Evolutionary conservation across 2,113 vertebrate genomes (phyloP).

Genomic region (Pseudorasbora parva): DNA sequence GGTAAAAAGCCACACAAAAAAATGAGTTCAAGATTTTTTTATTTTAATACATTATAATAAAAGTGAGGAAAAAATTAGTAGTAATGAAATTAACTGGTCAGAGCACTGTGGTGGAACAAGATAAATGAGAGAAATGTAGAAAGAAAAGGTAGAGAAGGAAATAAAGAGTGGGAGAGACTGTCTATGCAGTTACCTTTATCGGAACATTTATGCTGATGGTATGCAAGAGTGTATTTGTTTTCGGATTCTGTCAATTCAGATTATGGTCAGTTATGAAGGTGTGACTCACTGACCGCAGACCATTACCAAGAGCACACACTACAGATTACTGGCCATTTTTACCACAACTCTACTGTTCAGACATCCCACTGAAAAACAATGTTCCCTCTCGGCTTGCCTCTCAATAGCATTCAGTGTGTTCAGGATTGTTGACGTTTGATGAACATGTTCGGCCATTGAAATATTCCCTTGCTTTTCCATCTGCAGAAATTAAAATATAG

Average conservation of each 20-base stretch:
- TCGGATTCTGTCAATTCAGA: conserved; percentile 28
- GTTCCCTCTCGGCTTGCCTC: background rate
- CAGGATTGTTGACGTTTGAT: background rate
- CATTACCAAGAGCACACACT: background rate
- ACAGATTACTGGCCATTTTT: conserved; percentile 30
- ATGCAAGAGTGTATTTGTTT: conserved; percentile 30
- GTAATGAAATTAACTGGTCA: background rate
- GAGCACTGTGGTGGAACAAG: background rate
- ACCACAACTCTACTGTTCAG: background rate
- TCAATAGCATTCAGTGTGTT: conserved; percentile 15
- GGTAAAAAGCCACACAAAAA: background rate
- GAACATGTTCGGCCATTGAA: background rate
- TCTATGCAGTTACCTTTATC: no score
- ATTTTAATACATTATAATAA: background rate
- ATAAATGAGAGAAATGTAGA: background rate
- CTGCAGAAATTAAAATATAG: background rate
- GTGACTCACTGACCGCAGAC: conserved; percentile 21
- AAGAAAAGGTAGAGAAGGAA: background rate
- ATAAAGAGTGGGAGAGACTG: no score
- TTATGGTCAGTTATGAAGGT: conserved; percentile 29
- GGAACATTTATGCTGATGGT: background rate
- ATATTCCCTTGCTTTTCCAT: background rate
- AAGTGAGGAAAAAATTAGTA: background rate
- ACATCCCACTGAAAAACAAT: conserved; percentile 3
- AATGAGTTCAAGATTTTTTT: no score